Evolutionary conservation across 2,888 invertebrate genomes (phyloP), one percentile per base, ranked within the genome.

Genomic region (Drosophila meridiana): DNA sequence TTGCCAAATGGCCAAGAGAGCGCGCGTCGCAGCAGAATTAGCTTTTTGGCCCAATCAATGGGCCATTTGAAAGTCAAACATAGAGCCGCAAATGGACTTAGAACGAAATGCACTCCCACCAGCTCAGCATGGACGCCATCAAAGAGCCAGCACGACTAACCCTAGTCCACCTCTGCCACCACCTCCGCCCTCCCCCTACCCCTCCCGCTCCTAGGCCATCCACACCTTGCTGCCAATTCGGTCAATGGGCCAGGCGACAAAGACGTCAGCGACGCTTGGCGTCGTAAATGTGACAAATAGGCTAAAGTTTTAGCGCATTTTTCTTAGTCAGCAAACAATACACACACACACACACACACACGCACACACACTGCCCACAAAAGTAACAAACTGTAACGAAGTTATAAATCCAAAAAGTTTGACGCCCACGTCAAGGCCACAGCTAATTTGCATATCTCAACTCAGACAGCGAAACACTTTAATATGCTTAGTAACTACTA

Each of bases 401-500:
- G 85, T 86, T 88, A 83, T 86, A 83, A 86, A 88, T 86, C 85
- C 79, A 55, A 81, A 76, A 87, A 87, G 77, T 83, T 87, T 87
- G 87, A 90, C 87, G 87, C 87, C 87, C 89, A 87, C 87, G 84
- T 83, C 90, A 87, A 87, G 87, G 87, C 84, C 87, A 69, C 66
- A 76, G 76, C 85, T 87, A 88, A 90, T 87, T 87, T 87, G 82
- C 87, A 87, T 87, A 89, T 80, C 89, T 78, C 81, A 62, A 62
- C 77, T 50, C 70, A 73, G 59, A 74, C 74, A 74, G 42, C 48
- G 52, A 58, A 34, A 61, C 40, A 60, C 36, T 64, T 48, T 8
- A 64, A 26, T 52, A 67, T 57, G 58, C 57, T 48, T 50, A 50
- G 30, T 40, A 26, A 26, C 66, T 36, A 14, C 20, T 8, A 42